Percentiles rank a stretch among this genome's conserved stretches.
Evolutionary conservation across 2,888 invertebrate genomes (phyloP).

Genomic region (Pyrrhosoma nymphula): DNA sequence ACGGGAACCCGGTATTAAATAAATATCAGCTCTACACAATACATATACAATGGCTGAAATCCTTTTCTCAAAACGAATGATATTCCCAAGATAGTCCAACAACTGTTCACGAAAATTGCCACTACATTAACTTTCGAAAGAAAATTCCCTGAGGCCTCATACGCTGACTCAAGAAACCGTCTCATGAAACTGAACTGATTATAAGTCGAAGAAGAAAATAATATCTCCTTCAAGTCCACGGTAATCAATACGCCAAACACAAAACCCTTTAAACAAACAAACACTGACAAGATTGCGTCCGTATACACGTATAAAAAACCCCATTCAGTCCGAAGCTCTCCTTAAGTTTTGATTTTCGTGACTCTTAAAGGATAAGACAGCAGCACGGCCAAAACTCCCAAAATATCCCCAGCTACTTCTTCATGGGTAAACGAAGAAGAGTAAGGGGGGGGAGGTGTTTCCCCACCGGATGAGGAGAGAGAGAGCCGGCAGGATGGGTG

Average conservation of each 20-base stretch:
- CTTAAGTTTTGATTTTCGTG: background rate
- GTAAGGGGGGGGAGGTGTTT: background rate
- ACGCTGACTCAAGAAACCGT: background rate
- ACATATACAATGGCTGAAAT: too few species aligned
- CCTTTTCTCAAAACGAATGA: too few species aligned
- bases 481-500: background rate
- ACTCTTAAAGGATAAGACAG: conserved; percentile 25
- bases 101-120: background rate
- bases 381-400: conserved; percentile 35
- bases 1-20: too few species aligned
- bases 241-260: background rate
- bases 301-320: background rate
- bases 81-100: too few species aligned
- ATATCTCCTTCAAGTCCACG: background rate
- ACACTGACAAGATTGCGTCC: background rate
- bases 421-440: conserved; percentile 43
- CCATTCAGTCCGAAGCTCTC: background rate
- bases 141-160: background rate
- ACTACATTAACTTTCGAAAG: background rate
- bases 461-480: background rate
- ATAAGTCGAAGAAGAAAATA: background rate
- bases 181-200: background rate
- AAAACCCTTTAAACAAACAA: background rate
- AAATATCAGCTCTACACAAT: too few species aligned
- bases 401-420: conserved; percentile 56